Evolutionary conservation across 2,888 invertebrate genomes (phyloP).

Genomic region (Acanthosepion esculentum): DNA sequence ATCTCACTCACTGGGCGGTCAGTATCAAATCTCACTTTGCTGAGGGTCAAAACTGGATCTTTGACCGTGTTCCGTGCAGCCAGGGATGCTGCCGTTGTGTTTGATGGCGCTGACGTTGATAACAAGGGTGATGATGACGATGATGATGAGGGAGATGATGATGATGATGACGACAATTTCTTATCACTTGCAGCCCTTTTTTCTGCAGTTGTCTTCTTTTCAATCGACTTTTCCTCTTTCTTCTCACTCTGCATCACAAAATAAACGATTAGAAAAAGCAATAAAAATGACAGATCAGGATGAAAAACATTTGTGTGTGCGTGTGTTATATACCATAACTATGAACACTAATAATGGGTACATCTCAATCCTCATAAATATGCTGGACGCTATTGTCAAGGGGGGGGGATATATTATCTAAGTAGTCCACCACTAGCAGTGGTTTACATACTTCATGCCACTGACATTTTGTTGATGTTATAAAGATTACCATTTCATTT

Average conservation of each 20-base stretch:
- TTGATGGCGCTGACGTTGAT: background rate
- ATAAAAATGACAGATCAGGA: too few species aligned
- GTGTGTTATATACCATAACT: too few species aligned
- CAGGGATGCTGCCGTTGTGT: background rate
- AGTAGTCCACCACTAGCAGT: too few species aligned
- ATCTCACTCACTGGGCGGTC: slow-evolving; percentile 21
- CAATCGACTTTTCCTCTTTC: slow-evolving; percentile 35
- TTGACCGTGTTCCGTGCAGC: background rate
- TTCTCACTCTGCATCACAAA: background rate
- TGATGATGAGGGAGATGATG: background rate
- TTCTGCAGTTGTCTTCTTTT: background rate
- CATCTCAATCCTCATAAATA: too few species aligned
- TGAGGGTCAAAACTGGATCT: background rate
- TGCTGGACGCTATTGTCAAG: too few species aligned
- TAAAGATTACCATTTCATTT: too few species aligned
- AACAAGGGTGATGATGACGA: background rate
- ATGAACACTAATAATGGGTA: too few species aligned
- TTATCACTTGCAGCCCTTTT: background rate
- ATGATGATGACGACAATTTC: background rate
- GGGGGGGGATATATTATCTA: too few species aligned
- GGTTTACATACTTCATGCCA: too few species aligned
- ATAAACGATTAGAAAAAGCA: background rate
- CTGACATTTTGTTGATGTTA: too few species aligned
- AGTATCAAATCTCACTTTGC: slow-evolving; percentile 8
- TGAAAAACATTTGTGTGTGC: too few species aligned